These are phyloP conservation scores for Chloromyia formosa DNA, from an alignment of 2,888 invertebrate species.

Conservation along the genomic window DNA sequence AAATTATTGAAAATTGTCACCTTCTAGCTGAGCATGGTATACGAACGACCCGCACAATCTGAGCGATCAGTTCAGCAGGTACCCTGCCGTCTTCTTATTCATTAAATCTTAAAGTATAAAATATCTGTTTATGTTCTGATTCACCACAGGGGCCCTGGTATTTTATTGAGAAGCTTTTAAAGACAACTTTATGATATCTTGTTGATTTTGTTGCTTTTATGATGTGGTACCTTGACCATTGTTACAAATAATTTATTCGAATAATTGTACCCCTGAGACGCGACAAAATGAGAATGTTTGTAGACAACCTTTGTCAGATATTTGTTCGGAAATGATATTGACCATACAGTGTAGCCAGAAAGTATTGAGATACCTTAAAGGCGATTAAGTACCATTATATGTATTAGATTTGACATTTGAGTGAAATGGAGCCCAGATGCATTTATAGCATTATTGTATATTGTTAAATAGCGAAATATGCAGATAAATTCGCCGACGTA, in stretches of 20 bases:
- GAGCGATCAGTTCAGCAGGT: background rate
- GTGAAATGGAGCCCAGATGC: too few species aligned
- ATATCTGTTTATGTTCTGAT: background rate
- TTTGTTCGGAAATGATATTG: too few species aligned
- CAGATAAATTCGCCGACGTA: too few species aligned
- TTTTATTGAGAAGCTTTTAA: constrained; percentile 11
- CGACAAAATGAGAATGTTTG: too few species aligned
- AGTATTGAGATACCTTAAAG: too few species aligned
- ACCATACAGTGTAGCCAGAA: too few species aligned
- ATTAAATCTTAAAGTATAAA: background rate
- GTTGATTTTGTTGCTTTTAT: constrained; percentile 9
- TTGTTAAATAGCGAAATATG: too few species aligned
- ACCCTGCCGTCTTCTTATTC: background rate
- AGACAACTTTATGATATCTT: constrained; percentile 14
- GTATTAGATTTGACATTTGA: too few species aligned
- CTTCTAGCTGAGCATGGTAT: background rate
- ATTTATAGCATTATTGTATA: too few species aligned
- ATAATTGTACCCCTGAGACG: background rate
- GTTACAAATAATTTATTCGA: constrained; percentile 18
- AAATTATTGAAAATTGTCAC: constrained; percentile 18
- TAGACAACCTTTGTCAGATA: too few species aligned
- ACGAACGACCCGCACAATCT: background rate
- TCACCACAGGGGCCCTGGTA: background rate
- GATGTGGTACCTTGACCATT: background rate
- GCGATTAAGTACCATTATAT: too few species aligned